Conservation (phyloP, 2,113 vertebrate genomes). For the Enhydra lutris region DNA sequence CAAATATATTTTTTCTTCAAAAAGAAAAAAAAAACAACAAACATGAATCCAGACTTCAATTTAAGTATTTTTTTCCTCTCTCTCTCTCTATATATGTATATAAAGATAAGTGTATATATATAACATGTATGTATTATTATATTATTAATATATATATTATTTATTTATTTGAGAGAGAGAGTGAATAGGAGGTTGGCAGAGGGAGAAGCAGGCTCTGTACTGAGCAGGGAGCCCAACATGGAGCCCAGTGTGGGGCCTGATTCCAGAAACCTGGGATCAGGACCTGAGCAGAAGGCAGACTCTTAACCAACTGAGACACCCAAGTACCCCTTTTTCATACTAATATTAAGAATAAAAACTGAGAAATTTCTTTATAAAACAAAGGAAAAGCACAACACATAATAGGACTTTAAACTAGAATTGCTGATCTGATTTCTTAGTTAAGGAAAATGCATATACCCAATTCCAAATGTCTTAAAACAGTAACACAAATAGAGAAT, state of each 20-base stretch:
- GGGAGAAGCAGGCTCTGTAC: too few species aligned
- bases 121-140: too few species aligned
- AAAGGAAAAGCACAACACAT: not conserved
- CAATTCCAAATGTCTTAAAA: conserved; percentile 1
- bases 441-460: not conserved
- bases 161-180: too few species aligned
- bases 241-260: too few species aligned
- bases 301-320: too few species aligned
- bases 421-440: not conserved
- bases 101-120: too few species aligned
- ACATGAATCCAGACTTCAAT: not conserved
- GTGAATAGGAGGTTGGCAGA: too few species aligned
- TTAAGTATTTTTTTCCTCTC: not conserved
- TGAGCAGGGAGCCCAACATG: too few species aligned
- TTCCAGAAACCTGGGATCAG: too few species aligned
- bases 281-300: too few species aligned
- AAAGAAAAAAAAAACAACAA: too few species aligned
- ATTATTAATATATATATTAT: too few species aligned
- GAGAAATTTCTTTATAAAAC: not conserved
- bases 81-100: not conserved
- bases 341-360: not conserved
- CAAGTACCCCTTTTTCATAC: not conserved
- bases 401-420: not conserved
- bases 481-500: not conserved
- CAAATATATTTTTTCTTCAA: not conserved